Evolutionary conservation across 2,113 vertebrate species (phyloP), one percentile per base, ranked within the genome.

Genomic region (Apistogramma diplotaenia): DNA sequence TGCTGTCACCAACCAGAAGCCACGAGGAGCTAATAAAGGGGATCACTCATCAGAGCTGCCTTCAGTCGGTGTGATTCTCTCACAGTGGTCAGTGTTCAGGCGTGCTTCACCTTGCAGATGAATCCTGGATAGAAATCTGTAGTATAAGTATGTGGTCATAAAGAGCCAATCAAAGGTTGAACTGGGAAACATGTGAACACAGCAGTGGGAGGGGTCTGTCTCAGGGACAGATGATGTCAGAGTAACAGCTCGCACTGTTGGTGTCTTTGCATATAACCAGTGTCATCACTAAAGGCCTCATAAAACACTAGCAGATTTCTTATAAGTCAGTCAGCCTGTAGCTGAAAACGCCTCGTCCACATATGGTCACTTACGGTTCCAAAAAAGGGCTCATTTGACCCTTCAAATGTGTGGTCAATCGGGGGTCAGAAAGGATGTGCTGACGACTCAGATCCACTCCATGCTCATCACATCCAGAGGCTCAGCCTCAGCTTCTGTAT

Each of bases 91-190:
- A 18, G 35, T 37, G 16, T 18, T 43, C 21, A 43, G 37, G 37
- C 0, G 21, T 13, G 0, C 8, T 40, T 40, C n/a, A 23, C n/a
- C 12, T 62, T 1, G 0, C 21, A 67, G 61, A 43, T 21, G 35
- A 16, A 27, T 37, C 61, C 61, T 18, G 2, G 2, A 27, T 27
- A 0, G 2, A 0, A 62, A 37, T 21, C 7, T 40, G n/a, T 1
- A 0, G n/a, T 21, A 62, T 7, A 0, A 23, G 33, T 40, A 12
- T 40, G 60, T 23, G 15, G 60, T n/a, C 13, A 40, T 21, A 0
- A 40, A 35, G 33, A 43, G 60, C 13, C 35, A 40, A 18, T 16
- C 1, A 46, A 13, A 13, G 13, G 40, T 4, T 43, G 40, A 15
- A 43, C 40, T 12, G 12, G 40, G 40, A 43, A 43, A 43, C 12